Conservation (phyloP, 2,113 vertebrate genomes). For the Columba janthina region DNA sequence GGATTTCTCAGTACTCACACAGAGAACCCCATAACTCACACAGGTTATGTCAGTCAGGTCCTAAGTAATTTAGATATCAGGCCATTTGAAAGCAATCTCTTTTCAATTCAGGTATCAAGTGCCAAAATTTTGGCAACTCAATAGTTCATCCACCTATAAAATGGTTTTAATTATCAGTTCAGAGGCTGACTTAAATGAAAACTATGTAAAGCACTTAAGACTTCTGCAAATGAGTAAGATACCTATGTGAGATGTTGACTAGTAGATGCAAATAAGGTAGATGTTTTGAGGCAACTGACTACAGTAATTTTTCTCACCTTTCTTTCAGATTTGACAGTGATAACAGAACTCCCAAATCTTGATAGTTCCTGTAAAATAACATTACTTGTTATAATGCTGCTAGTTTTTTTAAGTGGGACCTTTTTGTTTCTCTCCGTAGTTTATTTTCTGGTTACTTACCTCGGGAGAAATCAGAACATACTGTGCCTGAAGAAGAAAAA, state of each 20-base stretch:
- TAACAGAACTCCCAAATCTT: conserved; percentile 73
- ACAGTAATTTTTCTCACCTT: conserved; percentile 65
- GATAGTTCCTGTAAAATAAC: conserved; percentile 72
- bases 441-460: conserved; percentile 59
- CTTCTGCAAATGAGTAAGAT: background rate
- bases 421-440: background rate
- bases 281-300: background rate
- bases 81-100: background rate
- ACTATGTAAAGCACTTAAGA: background rate
- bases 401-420: background rate
- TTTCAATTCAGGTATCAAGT: background rate
- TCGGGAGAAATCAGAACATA: conserved; percentile 78
- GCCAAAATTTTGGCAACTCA: background rate
- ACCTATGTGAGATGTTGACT: background rate
- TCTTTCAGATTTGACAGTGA: conserved; percentile 65
- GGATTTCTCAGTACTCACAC: background rate
- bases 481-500: conserved; percentile 64
- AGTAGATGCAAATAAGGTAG: background rate
- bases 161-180: background rate
- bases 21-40: background rate
- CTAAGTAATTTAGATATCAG: background rate
- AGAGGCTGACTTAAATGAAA: background rate
- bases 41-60: background rate
- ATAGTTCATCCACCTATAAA: background rate
- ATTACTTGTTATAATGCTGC: background rate